Conservation (phyloP, 1,140 invertebrate species). For the Sitophilus oryzae region DNA sequence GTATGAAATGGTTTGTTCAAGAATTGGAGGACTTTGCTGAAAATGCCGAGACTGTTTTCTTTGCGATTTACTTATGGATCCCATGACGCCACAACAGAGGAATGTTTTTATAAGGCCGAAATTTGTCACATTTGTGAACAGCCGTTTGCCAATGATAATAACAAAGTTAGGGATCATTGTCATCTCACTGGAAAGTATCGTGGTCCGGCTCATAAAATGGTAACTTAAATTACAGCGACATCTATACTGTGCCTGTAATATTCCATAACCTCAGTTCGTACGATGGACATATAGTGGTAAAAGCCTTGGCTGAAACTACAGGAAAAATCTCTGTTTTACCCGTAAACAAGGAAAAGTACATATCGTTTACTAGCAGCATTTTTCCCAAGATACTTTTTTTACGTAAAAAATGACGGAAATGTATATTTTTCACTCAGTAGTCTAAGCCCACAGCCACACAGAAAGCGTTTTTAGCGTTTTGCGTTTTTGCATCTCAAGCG, state of each 20-base stretch:
- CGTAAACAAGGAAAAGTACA: constrained; percentile 29
- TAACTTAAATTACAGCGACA: constrained; percentile 40
- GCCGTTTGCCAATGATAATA: constrained; percentile 20
- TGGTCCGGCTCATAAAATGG: constrained; percentile 40
- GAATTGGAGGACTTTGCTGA: no score
- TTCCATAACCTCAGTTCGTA: constrained; percentile 31
- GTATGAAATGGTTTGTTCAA: constrained; percentile 32
- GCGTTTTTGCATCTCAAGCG: no score
- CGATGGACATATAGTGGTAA: constrained; percentile 29
- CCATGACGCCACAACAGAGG: constrained; percentile 14
- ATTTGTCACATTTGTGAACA: constrained; percentile 38
- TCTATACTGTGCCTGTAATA: constrained; percentile 29
- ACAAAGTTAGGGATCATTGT: constrained; percentile 36
- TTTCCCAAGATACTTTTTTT: no score
- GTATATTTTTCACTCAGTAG: no score
- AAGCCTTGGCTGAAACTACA: constrained; percentile 10
- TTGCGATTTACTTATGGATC: no score
- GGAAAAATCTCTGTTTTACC: constrained; percentile 18
- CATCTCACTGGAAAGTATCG: constrained; percentile 39
- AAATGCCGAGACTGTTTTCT: no score
- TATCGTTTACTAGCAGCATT: constrained; percentile 27
- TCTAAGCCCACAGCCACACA: no score
- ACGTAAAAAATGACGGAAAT: no score
- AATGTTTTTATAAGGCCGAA: constrained; percentile 3
- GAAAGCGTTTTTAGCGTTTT: no score